A percentile compares a stretch with the other conserved stretches of the same genome.
Conservation (phyloP, 2,888 invertebrate species). For the Penaeus monodon region DNA sequence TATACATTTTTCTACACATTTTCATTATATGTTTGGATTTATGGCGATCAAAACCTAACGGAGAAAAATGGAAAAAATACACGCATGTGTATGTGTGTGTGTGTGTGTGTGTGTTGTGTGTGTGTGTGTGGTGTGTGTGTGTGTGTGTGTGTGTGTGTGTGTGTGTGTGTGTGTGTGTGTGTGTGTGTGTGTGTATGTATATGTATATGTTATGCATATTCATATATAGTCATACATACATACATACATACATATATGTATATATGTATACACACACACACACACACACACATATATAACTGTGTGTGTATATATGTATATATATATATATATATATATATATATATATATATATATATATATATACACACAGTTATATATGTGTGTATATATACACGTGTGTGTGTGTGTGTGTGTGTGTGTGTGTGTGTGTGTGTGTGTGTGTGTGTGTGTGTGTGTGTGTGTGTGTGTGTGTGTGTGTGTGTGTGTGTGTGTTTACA, state of each 20-base stretch:
- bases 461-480: conserved; percentile 7
- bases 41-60: background rate
- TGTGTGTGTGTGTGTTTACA: background rate
- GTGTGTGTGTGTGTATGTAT: background rate
- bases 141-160: background rate
- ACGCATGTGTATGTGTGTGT: background rate
- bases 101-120: too few species aligned
- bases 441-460: conserved; percentile 11
- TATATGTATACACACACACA: too few species aligned
- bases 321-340: too few species aligned
- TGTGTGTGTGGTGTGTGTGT: too few species aligned
- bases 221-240: too few species aligned
- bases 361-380: too few species aligned
- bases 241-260: too few species aligned
- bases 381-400: background rate
- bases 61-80: background rate
- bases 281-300: too few species aligned
- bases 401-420: conserved; percentile 5
- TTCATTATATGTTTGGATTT: too few species aligned
- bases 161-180: background rate
- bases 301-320: too few species aligned
- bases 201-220: background rate
- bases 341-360: too few species aligned
- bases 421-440: background rate
- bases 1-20: too few species aligned